Evolutionary conservation across 2,888 invertebrate genomes (phyloP).

Genomic region (Drosophila diplacantha): DNA sequence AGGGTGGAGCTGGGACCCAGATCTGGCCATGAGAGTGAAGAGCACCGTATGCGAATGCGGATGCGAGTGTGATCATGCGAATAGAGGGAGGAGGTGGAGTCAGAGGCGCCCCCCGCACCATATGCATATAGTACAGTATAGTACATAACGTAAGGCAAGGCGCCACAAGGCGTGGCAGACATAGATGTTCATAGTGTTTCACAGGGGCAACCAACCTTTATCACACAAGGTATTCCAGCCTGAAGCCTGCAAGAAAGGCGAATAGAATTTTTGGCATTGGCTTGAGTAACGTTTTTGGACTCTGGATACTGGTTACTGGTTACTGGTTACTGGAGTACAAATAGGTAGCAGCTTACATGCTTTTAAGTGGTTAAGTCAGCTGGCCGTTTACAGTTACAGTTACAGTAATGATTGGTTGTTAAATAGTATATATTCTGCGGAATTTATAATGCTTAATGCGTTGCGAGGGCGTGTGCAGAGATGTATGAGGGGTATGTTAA

Average conservation of each 20-base stretch:
- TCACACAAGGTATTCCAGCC: slow-evolving; percentile 77
- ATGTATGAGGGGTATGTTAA: neutral
- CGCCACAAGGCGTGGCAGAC: slow-evolving; percentile 1
- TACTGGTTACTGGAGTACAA: slow-evolving; percentile 47
- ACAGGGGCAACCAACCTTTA: slow-evolving; percentile 72
- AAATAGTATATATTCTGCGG: slow-evolving; percentile 7
- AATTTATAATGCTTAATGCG: neutral
- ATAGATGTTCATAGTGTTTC: slow-evolving; percentile 43
- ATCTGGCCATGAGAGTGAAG: slow-evolving; percentile 7
- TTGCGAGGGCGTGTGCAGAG: slow-evolving; percentile 8
- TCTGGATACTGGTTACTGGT: slow-evolving; percentile 12
- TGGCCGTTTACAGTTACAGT: slow-evolving; percentile 32
- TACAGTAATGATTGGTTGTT: slow-evolving; percentile 10
- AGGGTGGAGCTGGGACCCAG: slow-evolving; percentile 12
- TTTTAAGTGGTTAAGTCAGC: slow-evolving; percentile 40
- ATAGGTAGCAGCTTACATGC: slow-evolving; percentile 53
- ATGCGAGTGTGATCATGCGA: slow-evolving; percentile 8
- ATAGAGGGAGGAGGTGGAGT: slow-evolving; percentile 4
- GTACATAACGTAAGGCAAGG: slow-evolving; percentile 6
- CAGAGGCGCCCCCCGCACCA: slow-evolving; percentile 10
- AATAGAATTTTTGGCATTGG: slow-evolving; percentile 65
- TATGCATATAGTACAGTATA: slow-evolving; percentile 1
- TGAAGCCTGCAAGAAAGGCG: slow-evolving; percentile 74
- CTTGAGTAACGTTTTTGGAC: slow-evolving; percentile 51
- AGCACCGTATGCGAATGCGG: slow-evolving; percentile 1